Evolutionary conservation across 1,140 invertebrate genomes (phyloP), one percentile per base, ranked within the genome.

Genomic region (Potamilus streckersoni): DNA sequence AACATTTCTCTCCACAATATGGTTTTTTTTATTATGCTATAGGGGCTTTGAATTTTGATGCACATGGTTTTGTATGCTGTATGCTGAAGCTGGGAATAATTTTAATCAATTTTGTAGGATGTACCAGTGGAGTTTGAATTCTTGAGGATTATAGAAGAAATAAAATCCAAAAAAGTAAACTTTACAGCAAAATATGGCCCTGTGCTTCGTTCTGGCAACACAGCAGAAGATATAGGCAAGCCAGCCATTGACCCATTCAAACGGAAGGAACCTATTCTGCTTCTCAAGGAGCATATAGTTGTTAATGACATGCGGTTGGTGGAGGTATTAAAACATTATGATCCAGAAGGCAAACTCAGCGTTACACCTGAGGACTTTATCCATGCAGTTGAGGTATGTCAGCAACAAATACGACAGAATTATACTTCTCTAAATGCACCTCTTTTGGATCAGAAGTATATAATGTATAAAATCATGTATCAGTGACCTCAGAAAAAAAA

Each of bases 101-200:
- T 27, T 70, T 68, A 56, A 62, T 23, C 11, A 8, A 49, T 49
- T 78, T 68, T 79, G 16, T 69, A 90, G 88, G 87, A 90, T 78
- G 81, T 89, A 27, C 86, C 88, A 20, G 84, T 90, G 31, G 89
- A 90, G 78, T 89, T 82, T 68, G 89, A 90, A 81, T 89, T 89
- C 71, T 67, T 88, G 56, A 76, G 84, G 67, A 83, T 87, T 13
- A 73, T 83, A 58, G 85, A 88, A 65, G 87, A 89, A 49, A 86
- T 89, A 27, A 85, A 85, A 72, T 61, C 63, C 17, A 87, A 87
- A 74, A 79, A 82, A 56, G 73, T 84, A 23, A 77, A 87, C 71
- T 86, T 90, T 69, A 79, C 81, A 66, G 75, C 85, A 56, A 78
- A 71, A 31, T 82, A 88, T 72, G 89, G 89, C 11, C 82, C 82